These are phyloP conservation scores for Isurus oxyrinchus DNA, from an alignment of 2,113 vertebrate genomes.

Conservation along the genomic window DNA sequence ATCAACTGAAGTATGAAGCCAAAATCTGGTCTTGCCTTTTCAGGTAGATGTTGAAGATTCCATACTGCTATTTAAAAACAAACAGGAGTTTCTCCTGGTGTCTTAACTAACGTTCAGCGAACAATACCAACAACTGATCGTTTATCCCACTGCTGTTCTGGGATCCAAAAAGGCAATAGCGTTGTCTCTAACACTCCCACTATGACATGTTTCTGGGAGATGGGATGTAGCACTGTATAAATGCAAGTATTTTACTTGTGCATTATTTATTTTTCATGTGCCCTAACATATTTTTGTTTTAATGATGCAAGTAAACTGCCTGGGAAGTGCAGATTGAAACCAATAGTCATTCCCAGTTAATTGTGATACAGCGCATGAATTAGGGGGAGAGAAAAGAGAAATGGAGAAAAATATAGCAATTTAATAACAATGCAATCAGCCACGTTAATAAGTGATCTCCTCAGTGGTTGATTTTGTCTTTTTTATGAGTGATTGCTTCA, in stretches of 20 bases:
- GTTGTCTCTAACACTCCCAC: not conserved
- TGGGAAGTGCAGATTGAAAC: not conserved
- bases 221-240: not conserved
- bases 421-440: not conserved
- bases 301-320: not conserved
- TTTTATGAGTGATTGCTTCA: not conserved
- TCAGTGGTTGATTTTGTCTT: not conserved
- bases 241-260: not conserved
- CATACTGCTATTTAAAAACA: not conserved
- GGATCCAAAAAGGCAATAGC: not conserved
- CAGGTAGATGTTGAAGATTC: not conserved
- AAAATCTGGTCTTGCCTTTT: not conserved
- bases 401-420: not conserved
- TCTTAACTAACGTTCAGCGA: not conserved
- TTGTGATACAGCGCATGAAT: not conserved
- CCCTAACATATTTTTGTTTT: not conserved
- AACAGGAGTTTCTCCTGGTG: not conserved
- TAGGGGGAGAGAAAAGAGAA: not conserved
- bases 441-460: not conserved
- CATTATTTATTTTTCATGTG: not conserved
- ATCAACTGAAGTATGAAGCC: not conserved
- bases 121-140: not conserved
- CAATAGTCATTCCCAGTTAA: not conserved
- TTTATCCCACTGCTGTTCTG: not conserved
- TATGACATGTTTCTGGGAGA: not conserved